phyloP scores from a whole-genome alignment of 2,797 vertebrate species.

The Galaxias olidus region DNA sequence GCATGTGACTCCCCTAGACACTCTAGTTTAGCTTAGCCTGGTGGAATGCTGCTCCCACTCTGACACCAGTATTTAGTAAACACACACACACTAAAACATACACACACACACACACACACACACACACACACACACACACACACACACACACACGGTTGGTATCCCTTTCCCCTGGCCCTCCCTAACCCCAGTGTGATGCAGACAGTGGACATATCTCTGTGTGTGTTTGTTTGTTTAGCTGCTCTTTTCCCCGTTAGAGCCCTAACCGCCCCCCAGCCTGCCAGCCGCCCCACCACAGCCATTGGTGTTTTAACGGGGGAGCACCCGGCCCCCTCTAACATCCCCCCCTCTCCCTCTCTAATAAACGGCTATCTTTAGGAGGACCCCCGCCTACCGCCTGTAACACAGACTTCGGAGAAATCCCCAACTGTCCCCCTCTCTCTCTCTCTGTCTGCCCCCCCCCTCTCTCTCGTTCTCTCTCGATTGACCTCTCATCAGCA shows the following conservation, averaged over 20 bases:
- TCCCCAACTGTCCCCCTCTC: constrained; percentile 36
- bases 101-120: not conserved
- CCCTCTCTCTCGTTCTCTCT: too few relatives aligned
- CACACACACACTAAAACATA: not conserved
- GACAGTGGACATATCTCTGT: constrained; percentile 9
- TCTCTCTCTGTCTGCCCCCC: constrained; percentile 3
- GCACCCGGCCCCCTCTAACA: not conserved
- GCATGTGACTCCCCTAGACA: not conserved
- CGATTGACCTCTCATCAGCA: too few relatives aligned
- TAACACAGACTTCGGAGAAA: constrained; percentile 43
- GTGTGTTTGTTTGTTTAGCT: constrained; percentile 35
- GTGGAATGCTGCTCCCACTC: constrained; percentile 16
- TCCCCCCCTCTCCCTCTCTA: constrained; percentile 21
- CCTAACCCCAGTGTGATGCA: constrained; percentile 12
- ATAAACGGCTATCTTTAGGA: constrained; percentile 55
- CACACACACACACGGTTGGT: constrained; percentile 9
- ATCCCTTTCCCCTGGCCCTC: constrained; percentile 9
- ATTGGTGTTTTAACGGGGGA: constrained; percentile 27
- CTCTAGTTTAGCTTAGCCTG: constrained; percentile 11
- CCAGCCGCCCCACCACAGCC: constrained; percentile 37
- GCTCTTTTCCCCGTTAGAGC: constrained; percentile 33
- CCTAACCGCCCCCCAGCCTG: constrained; percentile 1
- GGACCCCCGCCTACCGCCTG: constrained; percentile 25
- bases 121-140: constrained; percentile 5
- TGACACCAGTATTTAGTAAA: constrained; percentile 45